Evolutionary conservation across 1,140 invertebrate genomes (phyloP).

Genomic region (Bombyx mandarina): DNA sequence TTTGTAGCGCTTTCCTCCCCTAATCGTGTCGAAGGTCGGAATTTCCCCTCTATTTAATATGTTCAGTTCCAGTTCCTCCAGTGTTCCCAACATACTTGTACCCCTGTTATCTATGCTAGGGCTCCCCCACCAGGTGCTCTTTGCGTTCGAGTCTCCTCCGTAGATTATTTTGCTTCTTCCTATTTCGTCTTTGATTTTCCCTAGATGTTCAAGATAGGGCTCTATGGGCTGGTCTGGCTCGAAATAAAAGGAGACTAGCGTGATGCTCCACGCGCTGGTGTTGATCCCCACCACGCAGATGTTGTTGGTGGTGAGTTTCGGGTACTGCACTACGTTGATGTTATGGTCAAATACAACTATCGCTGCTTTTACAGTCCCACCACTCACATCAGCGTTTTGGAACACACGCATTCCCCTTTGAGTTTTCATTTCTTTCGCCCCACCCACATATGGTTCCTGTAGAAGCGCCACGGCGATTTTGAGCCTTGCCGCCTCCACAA

Average conservation of each 20-base stretch:
- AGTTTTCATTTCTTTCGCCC: not conserved
- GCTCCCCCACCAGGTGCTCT: not conserved
- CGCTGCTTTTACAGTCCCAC: not conserved
- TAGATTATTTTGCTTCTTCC: conserved; percentile 2
- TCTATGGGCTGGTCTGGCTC: conserved; percentile 8
- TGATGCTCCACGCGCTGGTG: not conserved
- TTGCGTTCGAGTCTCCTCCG: conserved; percentile 14
- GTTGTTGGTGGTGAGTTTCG: not conserved
- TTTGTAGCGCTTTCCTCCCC: not conserved
- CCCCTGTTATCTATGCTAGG: not conserved
- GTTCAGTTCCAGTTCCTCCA: not conserved
- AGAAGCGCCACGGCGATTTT: not conserved
- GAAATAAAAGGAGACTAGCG: not conserved
- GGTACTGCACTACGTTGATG: not conserved
- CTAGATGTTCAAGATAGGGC: conserved; percentile 8
- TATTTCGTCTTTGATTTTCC: not conserved
- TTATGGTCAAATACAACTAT: not conserved
- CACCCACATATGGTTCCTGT: conserved; percentile 3
- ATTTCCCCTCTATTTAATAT: not conserved
- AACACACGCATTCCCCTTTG: not conserved
- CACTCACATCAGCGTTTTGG: not conserved
- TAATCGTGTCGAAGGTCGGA: not conserved
- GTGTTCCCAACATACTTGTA: not conserved
- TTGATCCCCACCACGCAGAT: not conserved
- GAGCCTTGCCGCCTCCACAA: not conserved